Percentiles rank a stretch among this genome's conserved stretches.
Conservation (phyloP, 2,113 vertebrate species). For the Lophotis ruficrista region DNA sequence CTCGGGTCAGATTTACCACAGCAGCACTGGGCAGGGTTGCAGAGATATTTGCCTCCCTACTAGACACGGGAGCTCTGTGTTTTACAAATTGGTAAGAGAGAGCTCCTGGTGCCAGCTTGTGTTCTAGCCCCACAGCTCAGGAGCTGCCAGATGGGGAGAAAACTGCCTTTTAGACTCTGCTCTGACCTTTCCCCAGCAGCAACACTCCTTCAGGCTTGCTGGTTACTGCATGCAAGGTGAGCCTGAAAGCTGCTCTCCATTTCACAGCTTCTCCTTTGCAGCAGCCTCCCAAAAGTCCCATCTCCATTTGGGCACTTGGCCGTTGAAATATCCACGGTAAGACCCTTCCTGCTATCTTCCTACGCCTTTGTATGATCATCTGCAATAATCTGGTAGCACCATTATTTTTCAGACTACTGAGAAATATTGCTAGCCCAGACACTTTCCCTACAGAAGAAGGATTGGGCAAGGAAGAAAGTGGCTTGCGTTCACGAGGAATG, state of each 20-base stretch:
- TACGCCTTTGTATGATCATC: background rate
- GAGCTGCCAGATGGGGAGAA: constrained; percentile 20
- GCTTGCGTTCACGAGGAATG: background rate
- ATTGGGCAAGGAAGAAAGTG: background rate
- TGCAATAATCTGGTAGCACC: background rate
- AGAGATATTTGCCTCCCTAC: background rate
- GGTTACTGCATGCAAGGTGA: background rate
- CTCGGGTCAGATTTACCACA: background rate
- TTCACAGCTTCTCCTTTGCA: background rate
- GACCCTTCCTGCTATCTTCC: background rate
- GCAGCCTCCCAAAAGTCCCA: background rate
- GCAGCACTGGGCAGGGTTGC: background rate
- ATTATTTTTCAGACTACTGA: background rate
- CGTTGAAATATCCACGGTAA: background rate
- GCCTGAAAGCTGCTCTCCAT: background rate
- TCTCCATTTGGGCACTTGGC: background rate
- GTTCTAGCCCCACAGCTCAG: background rate
- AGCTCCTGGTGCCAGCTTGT: background rate
- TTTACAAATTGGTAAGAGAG: background rate
- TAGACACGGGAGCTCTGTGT: background rate
- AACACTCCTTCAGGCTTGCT: background rate
- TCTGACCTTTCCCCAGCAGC: constrained; percentile 16
- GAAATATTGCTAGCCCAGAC: background rate
- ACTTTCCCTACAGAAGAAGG: background rate
- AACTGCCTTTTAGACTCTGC: constrained; percentile 5